Evolutionary conservation across 2,797 vertebrate genomes (phyloP).

Genomic region (Carapus acus): DNA sequence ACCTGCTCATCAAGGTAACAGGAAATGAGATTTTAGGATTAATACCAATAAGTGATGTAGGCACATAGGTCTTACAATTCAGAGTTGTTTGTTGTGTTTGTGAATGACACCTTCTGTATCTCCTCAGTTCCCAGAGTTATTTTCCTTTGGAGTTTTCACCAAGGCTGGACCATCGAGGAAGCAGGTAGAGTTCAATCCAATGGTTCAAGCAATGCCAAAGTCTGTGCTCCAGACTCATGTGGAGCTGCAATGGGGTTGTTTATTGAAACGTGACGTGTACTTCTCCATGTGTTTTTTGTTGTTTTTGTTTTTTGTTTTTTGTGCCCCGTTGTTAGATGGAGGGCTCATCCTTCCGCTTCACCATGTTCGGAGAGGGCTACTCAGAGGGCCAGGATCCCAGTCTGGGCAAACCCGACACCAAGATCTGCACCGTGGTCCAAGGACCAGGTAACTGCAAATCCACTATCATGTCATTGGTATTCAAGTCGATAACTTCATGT

Average conservation of each 20-base stretch:
- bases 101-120: not conserved
- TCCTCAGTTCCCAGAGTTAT: conserved; percentile 85
- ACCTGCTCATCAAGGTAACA: conserved; percentile 87
- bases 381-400: conserved; percentile 72
- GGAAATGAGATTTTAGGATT: not conserved
- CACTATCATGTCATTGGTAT: not conserved
- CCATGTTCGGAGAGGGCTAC: conserved; percentile 89
- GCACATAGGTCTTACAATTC: no score
- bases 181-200: conserved; percentile 75
- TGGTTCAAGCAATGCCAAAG: not conserved
- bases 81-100: no score
- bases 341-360: conserved; percentile 82
- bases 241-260: not conserved
- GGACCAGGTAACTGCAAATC: conserved; percentile 80
- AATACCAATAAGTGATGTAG: not conserved
- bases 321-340: conserved; percentile 74
- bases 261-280: not conserved
- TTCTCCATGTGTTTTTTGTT: no score
- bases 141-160: conserved; percentile 88
- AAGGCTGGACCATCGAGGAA: conserved; percentile 87
- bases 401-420: conserved; percentile 79
- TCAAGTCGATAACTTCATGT: no score
- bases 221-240: not conserved
- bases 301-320: no score
- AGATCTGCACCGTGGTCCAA: conserved; percentile 87